Evolutionary conservation across 2,113 vertebrate species (phyloP), one percentile per base, ranked within the genome.

Genomic region (Myrmecophaga tridactyla): DNA sequence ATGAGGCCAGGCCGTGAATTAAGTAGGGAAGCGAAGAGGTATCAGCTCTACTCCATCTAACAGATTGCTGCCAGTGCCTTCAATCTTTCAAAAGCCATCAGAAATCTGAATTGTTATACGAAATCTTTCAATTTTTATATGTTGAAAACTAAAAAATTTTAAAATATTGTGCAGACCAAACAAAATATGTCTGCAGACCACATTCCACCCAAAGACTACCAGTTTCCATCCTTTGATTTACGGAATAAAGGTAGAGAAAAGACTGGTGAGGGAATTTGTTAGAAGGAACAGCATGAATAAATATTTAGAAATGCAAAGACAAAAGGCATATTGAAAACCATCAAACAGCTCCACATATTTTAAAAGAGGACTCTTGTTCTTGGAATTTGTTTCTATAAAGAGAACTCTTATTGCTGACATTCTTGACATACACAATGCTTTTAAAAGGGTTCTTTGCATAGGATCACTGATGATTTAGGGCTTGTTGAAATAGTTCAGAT

Each of bases 401-500:
- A 96, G 86, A 89, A 90, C 4, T 90, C 65, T 87, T 41, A 96
- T 75, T 94, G 89, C 78, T 95, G 91, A 97, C 93, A 96, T 95
- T 88, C 92, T 86, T 60, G 90, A 95, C 78, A 95, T 89, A 84
- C 90, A 92, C 39, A 83, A 90, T 94, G 86, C 94, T 96, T 97
- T 94, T 87, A 63, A 96, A 97, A 95, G 48, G 43, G 58, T 72
- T 53, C 60, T 94, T 89, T 96, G 83, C 92, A 81, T 75, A 94
- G 92, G 86, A 96, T 96, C 94, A 82, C 76, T 88, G 89, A 82
- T 91, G 96, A 96, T 95, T 97, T 96, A 97, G 82, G 65, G 91
- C 80, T 92, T 96, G 91, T 91, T 97, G 92, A 97, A 97, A 96
- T 76, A 86, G 91, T 96, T 96, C 90, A 92, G 89, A 97, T 97